Base-by-base conservation (phyloP, 2,888 invertebrate species). In the Pherbina coryleti region DNA sequence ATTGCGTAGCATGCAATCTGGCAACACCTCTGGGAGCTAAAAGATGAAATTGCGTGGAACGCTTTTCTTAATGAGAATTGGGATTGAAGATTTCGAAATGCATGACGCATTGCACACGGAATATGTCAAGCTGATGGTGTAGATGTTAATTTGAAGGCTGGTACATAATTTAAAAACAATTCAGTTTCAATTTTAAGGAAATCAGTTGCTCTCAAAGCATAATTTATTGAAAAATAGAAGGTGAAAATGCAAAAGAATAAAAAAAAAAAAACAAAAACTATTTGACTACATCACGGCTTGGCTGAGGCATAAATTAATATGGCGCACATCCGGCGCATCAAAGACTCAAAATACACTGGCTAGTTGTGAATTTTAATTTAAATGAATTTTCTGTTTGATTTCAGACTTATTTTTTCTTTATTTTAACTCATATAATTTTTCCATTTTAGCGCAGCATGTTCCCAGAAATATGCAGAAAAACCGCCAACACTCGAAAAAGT, bases 1-100 rank as follows among this genome's bases (percentile, higher is more conserved):
- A 76, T 37, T 75, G 64, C 66, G 75, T 22, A 74, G 62, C 75
- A 55, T 67, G 75, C 67, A 78, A 79, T 78, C 77, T 76, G 67
- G 71, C 71, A 64, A 73, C 72, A 73, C 76, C 73, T 31, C 60
- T 51, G 79, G 76, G 76, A 74, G 44, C 62, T 34, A 49, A 5
- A 34, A 64, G 44, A 64, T 57, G 62, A 69, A 62, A 75, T 75
- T 75, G 75, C 75, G 75, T 75, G 75, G 67, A 55, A 67, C 67
- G 66, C 66, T 67, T 75, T 75, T 67, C 67, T 57, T 67, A 75
- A 75, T 75, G 75, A 75, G 75, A 75, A 75, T 60, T 75, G 55
- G 75, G 67, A 75, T 67, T 55, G 75, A 53, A 55, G 44, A 37
- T 66, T 66, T 74, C 73, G 51, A 60, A 51, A 64, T 62, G 49